Evolutionary conservation across 2,797 vertebrate species (phyloP).

Genomic region (Phalanger gymnotis): DNA sequence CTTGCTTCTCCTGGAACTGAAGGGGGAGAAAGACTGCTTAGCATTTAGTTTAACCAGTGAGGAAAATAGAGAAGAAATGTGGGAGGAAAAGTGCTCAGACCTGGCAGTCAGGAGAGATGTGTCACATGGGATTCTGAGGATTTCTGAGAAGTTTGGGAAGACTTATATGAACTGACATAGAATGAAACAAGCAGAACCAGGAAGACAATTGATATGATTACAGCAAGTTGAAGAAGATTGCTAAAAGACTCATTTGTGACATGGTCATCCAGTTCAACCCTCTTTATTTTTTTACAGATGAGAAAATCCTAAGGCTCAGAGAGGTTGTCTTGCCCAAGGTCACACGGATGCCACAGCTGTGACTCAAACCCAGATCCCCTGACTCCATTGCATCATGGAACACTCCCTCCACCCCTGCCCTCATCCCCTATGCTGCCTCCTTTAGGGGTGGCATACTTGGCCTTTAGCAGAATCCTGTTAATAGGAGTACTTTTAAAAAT

Average conservation of each 20-base stretch:
- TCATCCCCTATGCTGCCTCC: too few relatives aligned
- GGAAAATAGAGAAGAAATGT: neutral
- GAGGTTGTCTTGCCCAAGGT: neutral
- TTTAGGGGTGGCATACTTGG: neutral
- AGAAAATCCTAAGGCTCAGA: neutral
- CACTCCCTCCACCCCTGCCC: neutral
- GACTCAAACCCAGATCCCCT: neutral
- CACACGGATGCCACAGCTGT: neutral
- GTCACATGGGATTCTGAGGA: neutral
- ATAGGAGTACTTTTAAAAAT: neutral
- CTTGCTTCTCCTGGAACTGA: neutral
- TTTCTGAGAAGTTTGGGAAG: neutral
- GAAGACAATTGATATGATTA: neutral
- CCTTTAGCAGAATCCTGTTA: neutral
- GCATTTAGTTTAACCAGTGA: neutral
- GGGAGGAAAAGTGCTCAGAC: neutral
- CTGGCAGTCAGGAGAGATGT: too few relatives aligned
- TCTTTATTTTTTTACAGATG: neutral
- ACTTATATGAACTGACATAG: neutral
- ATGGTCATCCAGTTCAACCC: too few relatives aligned
- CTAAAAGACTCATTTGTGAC: too few relatives aligned
- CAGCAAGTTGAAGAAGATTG: too few relatives aligned
- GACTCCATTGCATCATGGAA: neutral
- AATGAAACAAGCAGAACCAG: neutral
- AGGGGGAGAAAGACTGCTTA: neutral